Conservation (phyloP, 2,113 vertebrate species). For the Pseudorasbora parva region DNA sequence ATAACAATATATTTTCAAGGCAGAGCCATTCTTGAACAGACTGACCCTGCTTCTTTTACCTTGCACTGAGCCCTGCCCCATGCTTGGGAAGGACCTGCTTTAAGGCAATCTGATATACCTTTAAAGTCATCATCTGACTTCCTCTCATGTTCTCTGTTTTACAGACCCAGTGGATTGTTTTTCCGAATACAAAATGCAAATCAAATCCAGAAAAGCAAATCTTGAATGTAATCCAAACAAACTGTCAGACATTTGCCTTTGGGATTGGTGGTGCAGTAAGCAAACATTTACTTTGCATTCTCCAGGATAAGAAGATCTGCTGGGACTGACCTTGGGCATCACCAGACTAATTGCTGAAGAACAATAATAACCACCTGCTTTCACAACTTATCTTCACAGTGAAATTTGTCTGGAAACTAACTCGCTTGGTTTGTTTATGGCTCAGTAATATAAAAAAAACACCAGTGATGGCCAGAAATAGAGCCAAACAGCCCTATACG, state of each 20-base stretch:
- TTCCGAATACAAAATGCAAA: background rate
- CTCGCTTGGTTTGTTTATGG: too few relatives aligned
- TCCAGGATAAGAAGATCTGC: background rate
- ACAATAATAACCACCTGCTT: background rate
- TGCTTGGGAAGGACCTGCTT: background rate
- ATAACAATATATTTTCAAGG: too few relatives aligned
- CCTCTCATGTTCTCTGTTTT: background rate
- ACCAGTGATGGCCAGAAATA: too few relatives aligned
- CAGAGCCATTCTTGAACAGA: too few relatives aligned
- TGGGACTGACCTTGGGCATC: background rate
- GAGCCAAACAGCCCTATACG: too few relatives aligned
- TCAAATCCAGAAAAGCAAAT: background rate
- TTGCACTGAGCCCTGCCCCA: too few relatives aligned
- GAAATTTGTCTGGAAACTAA: background rate
- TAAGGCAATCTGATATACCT: background rate
- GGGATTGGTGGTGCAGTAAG: background rate
- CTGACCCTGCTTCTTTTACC: too few relatives aligned
- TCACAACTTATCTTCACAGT: background rate
- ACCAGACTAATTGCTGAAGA: background rate
- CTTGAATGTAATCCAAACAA: slow-evolving; percentile 3
- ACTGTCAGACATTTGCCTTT: background rate
- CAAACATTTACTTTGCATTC: background rate
- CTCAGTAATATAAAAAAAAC: too few relatives aligned
- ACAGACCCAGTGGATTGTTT: background rate
- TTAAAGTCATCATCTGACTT: background rate